Base-by-base conservation (phyloP, 2,888 invertebrate genomes). In the Vesta saturnalis region DNA sequence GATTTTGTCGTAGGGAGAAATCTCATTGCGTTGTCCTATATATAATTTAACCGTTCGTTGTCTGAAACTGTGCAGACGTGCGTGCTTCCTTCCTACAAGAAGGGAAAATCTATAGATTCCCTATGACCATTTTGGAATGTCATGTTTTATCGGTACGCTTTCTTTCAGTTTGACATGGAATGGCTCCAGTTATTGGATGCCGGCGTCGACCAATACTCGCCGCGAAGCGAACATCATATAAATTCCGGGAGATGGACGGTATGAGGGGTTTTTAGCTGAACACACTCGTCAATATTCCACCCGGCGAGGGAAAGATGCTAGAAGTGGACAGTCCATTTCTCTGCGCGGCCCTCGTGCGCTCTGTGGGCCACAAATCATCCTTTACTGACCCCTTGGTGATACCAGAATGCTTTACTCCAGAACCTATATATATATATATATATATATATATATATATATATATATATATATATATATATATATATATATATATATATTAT, bases 251-350 rank as follows among this genome's bases (percentile, higher is more conserved):
- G 79, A 80, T 79, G 78, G 79, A 79, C 78, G 79, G 76, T 73
- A 75, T 76, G 80, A 78, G 78, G 78, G 79, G 73, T 69, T 72
- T n/a, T 72, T 73, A 73, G 71, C 67, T 62, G 71, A 68, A 71
- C 71, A 71, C 71, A 77, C 78, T 77, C 79, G 80, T 80, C 80
- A 79, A 80, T 79, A 79, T 79, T 78, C 74, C 75, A 76, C 73
- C 73, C 71, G 64, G 74, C 72, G 76, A 74, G 77, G 74, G 74
- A 71, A 73, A 77, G 76, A 77, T 76, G 77, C 77, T 77, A 77
- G 74, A 81, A 82, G 81, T 82, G 82, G 83, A 83, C 83, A 82
- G 82, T 82, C 82, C 81, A 82, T 82, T 81, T 81, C 82, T 81
- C 80, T 78, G 78, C 78, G 79, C 81, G 77, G 76, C 76, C 66